Conservation (phyloP, 2,888 invertebrate genomes). For the Tenthredo mesomela region DNA sequence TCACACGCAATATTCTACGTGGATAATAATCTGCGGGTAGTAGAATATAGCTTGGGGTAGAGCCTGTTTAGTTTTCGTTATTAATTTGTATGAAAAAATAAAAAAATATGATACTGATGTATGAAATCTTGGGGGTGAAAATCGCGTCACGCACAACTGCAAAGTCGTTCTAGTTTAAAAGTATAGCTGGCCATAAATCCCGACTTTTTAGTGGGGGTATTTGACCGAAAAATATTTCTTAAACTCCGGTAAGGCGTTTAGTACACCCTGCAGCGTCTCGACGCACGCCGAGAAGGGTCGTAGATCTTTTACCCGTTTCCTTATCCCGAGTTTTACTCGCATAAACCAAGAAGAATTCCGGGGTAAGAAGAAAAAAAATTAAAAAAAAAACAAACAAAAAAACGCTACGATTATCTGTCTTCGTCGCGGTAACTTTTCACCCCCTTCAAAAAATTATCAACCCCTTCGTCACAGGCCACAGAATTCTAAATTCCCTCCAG, state of each 20-base stretch:
- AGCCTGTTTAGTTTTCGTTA: not conserved
- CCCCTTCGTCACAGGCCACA: not conserved
- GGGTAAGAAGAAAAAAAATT: not conserved
- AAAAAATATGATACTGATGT: not conserved
- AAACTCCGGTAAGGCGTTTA: slow-evolving; percentile 18
- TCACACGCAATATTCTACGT: not conserved
- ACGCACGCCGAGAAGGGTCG: not conserved
- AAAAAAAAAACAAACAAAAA: not conserved
- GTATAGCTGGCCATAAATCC: not conserved
- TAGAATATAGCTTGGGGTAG: not conserved
- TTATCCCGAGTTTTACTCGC: slow-evolving; percentile 3
- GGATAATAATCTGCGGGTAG: not conserved
- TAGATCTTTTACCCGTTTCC: slow-evolving; percentile 20
- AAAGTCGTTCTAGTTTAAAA: not conserved
- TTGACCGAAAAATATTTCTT: slow-evolving; percentile 33
- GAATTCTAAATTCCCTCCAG: not conserved
- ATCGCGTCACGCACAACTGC: slow-evolving; percentile 17
- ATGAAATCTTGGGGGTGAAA: not conserved
- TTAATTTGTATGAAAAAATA: not conserved
- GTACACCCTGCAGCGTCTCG: slow-evolving; percentile 14
- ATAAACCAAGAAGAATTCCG: not conserved
- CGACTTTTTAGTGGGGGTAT: not conserved
- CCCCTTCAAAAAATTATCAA: not conserved
- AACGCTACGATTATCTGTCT: slow-evolving; percentile 18
- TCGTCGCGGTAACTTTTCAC: not conserved